Evolutionary conservation across 2,888 invertebrate genomes (phyloP).

Genomic region (Parnassius smintheus): DNA sequence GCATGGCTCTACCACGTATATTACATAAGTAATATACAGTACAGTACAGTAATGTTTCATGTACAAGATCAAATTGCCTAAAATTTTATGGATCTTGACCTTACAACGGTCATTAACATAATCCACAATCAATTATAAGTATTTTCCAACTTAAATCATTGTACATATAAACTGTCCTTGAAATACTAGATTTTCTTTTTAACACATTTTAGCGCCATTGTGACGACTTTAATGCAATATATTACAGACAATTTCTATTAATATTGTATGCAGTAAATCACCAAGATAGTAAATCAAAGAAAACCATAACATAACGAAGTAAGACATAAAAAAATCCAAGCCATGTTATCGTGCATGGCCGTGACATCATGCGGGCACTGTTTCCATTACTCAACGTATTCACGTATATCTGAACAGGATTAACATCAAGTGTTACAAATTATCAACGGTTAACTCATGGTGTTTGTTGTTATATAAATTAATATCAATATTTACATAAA

Average conservation of each 20-base stretch:
- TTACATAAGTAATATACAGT: too few relatives aligned
- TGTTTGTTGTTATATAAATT: not conserved
- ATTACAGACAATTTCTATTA: not conserved
- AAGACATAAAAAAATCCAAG: slow-evolving; percentile 40
- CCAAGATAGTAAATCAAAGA: slow-evolving; percentile 27
- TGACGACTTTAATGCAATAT: too few relatives aligned
- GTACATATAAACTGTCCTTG: not conserved
- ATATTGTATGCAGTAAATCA: not conserved
- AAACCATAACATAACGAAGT: slow-evolving; percentile 23
- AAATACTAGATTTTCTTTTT: too few relatives aligned
- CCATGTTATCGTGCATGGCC: slow-evolving; percentile 57
- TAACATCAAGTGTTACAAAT: slow-evolving; percentile 15
- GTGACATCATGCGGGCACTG: slow-evolving; percentile 53
- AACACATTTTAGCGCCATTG: too few relatives aligned
- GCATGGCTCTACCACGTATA: too few relatives aligned
- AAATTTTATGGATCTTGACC: not conserved
- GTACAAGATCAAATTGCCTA: slow-evolving; percentile 4
- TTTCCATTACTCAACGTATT: slow-evolving; percentile 46
- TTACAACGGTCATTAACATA: slow-evolving; percentile 1
- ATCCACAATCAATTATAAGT: slow-evolving; percentile 10
- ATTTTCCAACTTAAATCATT: too few relatives aligned
- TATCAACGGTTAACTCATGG: slow-evolving; percentile 12
- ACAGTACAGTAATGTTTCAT: not conserved
- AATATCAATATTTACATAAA: too few relatives aligned
- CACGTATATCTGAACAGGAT: slow-evolving; percentile 9